Evolutionary conservation across 92 coral and sea anemone species (phyloP), one percentile per base, ranked within the genome.

Genomic region (Zoanthus solanderi): DNA sequence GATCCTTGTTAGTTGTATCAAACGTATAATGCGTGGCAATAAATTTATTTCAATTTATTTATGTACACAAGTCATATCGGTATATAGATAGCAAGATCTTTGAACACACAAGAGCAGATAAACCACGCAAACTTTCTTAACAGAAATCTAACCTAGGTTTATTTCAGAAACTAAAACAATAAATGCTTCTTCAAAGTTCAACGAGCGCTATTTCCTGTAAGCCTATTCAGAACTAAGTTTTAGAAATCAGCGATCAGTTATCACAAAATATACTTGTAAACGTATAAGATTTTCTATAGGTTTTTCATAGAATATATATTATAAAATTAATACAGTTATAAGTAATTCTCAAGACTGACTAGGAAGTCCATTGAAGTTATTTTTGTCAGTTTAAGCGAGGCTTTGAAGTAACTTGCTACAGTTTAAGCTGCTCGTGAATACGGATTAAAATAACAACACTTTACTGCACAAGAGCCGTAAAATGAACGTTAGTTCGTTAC

Each of bases 141-240:
- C 42, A 29, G 53, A 23, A 28, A 12, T 23, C 47, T n/a, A 10
- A 18, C 23, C 45, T 28, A 28, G 7, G 85, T 10, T 81, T 73
- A 66, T 66, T 81, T 14, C 23, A 65, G 46, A 79, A 48, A 14
- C 61, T 13, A 11, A 13, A 9, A 32, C 16, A 54, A 78, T 14
- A 12, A 80, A 11, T 42, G 23, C 37, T 15, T 81, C 74, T 42
- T 81, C 75, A 48, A 66, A 14, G 71, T 42, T 81, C 71, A 81
- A 81, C 53, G 45, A 65, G 23, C 47, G 75, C 47, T 66, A 81
- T 44, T 81, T 81, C 85, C 85, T 81, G 85, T 53, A 18, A 31
- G 63, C 61, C 11, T 45, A 65, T 23, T 46, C 65, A 81, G 28
- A 53, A 76, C 29, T 14, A n/a, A 50, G 66, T 7, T 17, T n/a